Base-by-base conservation (phyloP, 2,797 vertebrate species). In the Heteromormyrus szaboi region DNA sequence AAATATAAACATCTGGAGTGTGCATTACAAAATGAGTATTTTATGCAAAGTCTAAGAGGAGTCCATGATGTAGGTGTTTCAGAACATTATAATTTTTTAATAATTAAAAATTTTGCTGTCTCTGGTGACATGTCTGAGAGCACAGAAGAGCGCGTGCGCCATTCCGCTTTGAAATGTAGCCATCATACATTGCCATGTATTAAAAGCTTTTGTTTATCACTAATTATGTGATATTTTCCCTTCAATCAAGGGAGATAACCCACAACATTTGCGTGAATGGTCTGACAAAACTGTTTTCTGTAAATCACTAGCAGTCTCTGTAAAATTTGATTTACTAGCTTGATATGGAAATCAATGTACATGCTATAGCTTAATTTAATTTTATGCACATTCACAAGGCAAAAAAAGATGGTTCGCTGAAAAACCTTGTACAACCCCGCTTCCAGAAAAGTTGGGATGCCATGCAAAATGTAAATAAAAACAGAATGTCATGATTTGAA, bases 1-100 rank as follows among this genome's bases (percentile, higher is more conserved):
- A 76, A 33, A 76, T 76, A 41, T 92, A 94, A 94, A 97, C 97
- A 97, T 29, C 33, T 76, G 65, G 33, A 72, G 4, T 76, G 72
- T 44, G 72, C 72, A 44, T 79, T 79, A 19, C 19, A 50, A 85
- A 85, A 50, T 50, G 8, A 48, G n/a, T 25, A 37, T 86, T 87
- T 44, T 87, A 25, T 86, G 12, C 51, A 33, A 22, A n/a, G n/a
- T 72, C 8, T 29, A 17, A 17, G 65, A 72, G 65, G 65, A 72
- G 68, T 33, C 62, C 29, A 68, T 12, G 25, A 79, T 41, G 17
- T 56, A 7, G 72, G 72, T 51, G n/a, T 85, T 85, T 51, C 46
- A n/a, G 48, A 51, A 51, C 0, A 11, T 51, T 48, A 37, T 37
- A n/a, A 19, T 41, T 37, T 76, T 48, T 83, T 9, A n/a, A 12